Conservation (phyloP, 2,113 vertebrate species). For the Anhinga rufa region DNA sequence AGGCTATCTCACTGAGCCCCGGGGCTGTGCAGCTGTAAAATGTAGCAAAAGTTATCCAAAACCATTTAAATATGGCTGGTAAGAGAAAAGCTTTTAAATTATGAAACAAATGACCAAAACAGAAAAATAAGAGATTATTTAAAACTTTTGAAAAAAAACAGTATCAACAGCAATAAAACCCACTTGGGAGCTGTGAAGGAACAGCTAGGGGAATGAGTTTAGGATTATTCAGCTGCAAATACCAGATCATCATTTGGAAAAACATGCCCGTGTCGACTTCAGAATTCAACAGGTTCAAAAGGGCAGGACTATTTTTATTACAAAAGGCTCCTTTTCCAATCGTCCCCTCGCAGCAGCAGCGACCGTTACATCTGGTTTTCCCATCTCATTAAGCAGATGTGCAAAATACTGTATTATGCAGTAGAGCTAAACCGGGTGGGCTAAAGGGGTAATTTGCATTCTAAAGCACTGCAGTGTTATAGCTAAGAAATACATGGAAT, state of each 20-base stretch:
- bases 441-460: background rate
- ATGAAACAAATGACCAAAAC: background rate
- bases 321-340: background rate
- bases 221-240: background rate
- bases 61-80: background rate
- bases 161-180: background rate
- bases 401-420: background rate
- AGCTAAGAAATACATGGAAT: background rate
- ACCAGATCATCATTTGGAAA: background rate
- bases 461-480: background rate
- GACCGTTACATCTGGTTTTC: background rate
- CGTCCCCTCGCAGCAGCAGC: background rate
- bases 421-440: background rate
- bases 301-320: background rate
- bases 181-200: background rate
- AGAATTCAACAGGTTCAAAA: slow-evolving; percentile 26
- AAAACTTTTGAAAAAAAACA: background rate
- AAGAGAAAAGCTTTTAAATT: background rate
- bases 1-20: background rate
- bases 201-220: background rate
- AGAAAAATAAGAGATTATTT: background rate
- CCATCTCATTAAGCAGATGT: slow-evolving; percentile 11
- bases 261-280: background rate
- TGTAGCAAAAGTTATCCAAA: background rate
- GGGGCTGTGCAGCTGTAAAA: background rate